Base-by-base conservation (phyloP, 1,140 invertebrate genomes). In the Aphelenchoides besseyi region DNA sequence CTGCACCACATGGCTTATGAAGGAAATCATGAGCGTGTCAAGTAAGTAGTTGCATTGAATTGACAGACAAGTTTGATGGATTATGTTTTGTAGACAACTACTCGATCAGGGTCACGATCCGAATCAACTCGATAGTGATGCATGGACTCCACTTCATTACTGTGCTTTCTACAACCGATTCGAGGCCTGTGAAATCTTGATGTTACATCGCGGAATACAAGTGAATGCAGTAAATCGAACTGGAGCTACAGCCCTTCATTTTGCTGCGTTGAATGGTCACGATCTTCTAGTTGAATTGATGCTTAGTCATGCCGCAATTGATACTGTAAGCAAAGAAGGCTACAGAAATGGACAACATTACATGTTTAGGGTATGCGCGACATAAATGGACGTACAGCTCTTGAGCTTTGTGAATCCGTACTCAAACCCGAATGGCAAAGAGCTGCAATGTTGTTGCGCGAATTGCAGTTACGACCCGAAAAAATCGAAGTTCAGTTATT, bases 111-210 rank as follows among this genome's bases (percentile, higher is more conserved):
- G 79, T 18, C 32, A 72, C 23, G 57, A 82, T 36, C 74, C 81
- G 23, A 82, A 82, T 59, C 74, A 79, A 59, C 36, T 53, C 26
- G 80, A 82, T 62, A 69, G 63, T n/a, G 81, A 82, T 52, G 68
- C 48, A 35, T 82, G 80, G 80, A 83, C 80, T 16, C 79, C 80
- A 5, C 55, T 82, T 3, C 80, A 82, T 57, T 82, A 82, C 68
- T 78, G 71, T 32, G 74, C 79, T 32, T 83, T 82, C 36, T 83
- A 82, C 68, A 81, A 81, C 53, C 54, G 74, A 18, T 59, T 79
- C 3, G 53, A 77, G 57, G 72, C 69, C 33, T 77, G 71, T 30
- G 35, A 82, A 41, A 69, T 74, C 9, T 68, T 82, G 16, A 62
- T 82, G 64, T 69, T 67, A 8, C 79, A 80, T 67, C 59, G 69